phyloP scores from a whole-genome alignment of 92 coral and sea anemone genomes.

The Porites divaricata region DNA sequence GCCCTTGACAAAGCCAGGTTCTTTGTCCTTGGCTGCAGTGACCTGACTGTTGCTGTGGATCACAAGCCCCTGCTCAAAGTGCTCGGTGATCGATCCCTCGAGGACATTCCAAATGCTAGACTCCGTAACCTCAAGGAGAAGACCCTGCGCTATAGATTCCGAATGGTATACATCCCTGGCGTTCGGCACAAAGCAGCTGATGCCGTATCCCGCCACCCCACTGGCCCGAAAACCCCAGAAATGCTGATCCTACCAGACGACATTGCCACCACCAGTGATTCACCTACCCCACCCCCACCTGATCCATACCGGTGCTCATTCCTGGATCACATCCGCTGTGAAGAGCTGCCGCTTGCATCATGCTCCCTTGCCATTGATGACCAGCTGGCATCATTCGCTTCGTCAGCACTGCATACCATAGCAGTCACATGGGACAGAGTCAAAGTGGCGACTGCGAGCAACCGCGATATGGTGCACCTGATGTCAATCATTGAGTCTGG shows the following conservation, averaged over 20 bases:
- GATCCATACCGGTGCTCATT: conserved; percentile 7
- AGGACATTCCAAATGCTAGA: conserved; percentile 59
- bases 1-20: conserved; percentile 59
- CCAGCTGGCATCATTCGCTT: conserved; percentile 33
- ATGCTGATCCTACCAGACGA: conserved; percentile 45
- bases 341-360: neutral
- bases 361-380: conserved; percentile 37
- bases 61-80: conserved; percentile 68
- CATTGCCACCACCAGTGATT: conserved; percentile 20
- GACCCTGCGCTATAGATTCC: conserved; percentile 45
- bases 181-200: conserved; percentile 63
- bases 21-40: conserved; percentile 57
- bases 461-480: conserved; percentile 18
- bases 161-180: conserved; percentile 60
- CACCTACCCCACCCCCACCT: conserved; percentile 4
- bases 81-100: conserved; percentile 52
- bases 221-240: conserved; percentile 46
- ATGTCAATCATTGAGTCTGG: conserved; percentile 29
- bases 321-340: conserved; percentile 40
- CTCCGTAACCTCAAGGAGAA: conserved; percentile 70
- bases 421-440: conserved; percentile 53
- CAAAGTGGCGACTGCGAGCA: conserved; percentile 36
- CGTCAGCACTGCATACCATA: conserved; percentile 36
- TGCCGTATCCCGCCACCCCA: conserved; percentile 66
- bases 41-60: conserved; percentile 62